Conservation (phyloP, 2,797 vertebrate species). For the Xiphophorus birchmanni region DNA sequence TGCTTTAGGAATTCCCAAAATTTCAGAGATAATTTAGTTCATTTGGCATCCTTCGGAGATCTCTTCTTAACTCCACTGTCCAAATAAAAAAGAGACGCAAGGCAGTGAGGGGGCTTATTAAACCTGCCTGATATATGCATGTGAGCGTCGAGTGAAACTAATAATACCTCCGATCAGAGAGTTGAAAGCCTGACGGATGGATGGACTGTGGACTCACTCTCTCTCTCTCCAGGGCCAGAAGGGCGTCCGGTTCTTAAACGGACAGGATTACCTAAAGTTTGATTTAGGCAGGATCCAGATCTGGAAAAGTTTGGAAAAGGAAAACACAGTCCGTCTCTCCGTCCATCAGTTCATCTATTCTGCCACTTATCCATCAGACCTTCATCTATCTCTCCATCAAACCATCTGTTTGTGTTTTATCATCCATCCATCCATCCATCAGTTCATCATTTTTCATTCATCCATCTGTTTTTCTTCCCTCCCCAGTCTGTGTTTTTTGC, state of each 20-base stretch:
- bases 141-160: constrained; percentile 38
- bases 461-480: not conserved
- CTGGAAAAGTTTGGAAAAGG: not conserved
- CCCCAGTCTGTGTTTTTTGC: not conserved
- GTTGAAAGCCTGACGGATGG: constrained; percentile 34
- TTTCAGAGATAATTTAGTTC: constrained; percentile 56
- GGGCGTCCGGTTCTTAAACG: not conserved
- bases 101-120: constrained; percentile 37
- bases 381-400: not conserved
- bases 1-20: constrained; percentile 34
- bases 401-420: not conserved
- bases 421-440: not conserved
- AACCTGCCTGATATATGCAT: constrained; percentile 39
- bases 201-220: constrained; percentile 36
- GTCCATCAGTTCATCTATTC: not conserved
- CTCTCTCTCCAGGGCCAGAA: constrained; percentile 34
- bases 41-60: constrained; percentile 31
- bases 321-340: not conserved
- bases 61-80: constrained; percentile 37
- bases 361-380: not conserved
- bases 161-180: constrained; percentile 36
- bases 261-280: not conserved
- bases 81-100: constrained; percentile 36
- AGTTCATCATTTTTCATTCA: not conserved
- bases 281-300: not conserved